phyloP scores from a whole-genome alignment of 2,113 vertebrate genomes.

The Acrocephalus kingi region DNA sequence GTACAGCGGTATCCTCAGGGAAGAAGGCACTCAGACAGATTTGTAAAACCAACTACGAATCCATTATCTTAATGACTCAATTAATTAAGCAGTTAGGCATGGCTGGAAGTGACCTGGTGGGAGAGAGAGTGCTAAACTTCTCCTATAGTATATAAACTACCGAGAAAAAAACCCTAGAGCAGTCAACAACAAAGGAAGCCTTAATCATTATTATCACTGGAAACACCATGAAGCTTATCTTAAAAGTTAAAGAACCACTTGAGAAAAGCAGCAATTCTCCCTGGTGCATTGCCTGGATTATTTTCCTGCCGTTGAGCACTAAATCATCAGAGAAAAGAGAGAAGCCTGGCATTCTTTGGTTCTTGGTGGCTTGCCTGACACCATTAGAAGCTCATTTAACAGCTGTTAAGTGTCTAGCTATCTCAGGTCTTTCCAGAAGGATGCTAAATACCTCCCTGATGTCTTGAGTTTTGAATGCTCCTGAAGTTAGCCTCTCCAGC shows the following conservation, averaged over 20 bases:
- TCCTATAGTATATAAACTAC: neutral
- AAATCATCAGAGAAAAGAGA: neutral
- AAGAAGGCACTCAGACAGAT: neutral
- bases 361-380: neutral
- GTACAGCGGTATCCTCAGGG: neutral
- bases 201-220: neutral
- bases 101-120: neutral
- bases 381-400: neutral
- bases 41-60: neutral
- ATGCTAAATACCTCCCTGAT: neutral
- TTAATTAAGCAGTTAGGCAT: constrained; percentile 22
- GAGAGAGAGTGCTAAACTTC: neutral
- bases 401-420: neutral
- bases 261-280: neutral
- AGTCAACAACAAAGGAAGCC: neutral
- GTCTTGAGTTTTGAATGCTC: neutral
- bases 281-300: neutral
- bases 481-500: neutral
- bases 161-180: neutral
- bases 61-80: neutral
- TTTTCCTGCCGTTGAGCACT: neutral
- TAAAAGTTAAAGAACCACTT: constrained; percentile 10
- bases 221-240: constrained; percentile 7
- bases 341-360: neutral
- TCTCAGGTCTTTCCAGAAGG: neutral